These are phyloP conservation scores for Xerus inauris DNA, from an alignment of 2,113 vertebrate genomes.

Conservation along the genomic window DNA sequence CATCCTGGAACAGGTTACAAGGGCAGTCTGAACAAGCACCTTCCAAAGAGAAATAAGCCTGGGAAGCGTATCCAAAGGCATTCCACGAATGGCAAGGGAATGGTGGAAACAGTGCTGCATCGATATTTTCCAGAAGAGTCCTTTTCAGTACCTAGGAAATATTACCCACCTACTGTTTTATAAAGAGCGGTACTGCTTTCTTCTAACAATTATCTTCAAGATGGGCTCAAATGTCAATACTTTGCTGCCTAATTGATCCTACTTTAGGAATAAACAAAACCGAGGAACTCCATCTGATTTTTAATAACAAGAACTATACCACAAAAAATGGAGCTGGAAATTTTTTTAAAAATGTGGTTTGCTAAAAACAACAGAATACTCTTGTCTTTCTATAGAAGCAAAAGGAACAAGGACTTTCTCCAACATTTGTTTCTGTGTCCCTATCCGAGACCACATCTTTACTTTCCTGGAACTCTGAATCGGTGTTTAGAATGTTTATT, in stretches of 20 bases:
- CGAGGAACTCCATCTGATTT: neutral
- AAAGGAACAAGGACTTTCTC: neutral
- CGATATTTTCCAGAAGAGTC: neutral
- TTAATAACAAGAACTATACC: neutral
- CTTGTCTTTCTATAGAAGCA: neutral
- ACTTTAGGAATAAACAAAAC: neutral
- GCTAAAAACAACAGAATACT: neutral
- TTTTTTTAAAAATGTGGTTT: neutral
- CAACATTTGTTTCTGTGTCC: neutral
- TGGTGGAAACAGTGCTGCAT: neutral
- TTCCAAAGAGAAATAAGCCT: neutral
- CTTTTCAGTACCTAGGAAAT: neutral
- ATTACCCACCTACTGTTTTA: neutral
- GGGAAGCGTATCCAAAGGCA: neutral
- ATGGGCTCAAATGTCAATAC: neutral
- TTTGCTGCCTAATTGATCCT: neutral
- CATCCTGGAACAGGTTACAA: neutral
- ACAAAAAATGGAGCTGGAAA: neutral
- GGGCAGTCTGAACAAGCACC: neutral
- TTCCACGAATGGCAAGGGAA: neutral
- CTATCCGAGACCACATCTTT: neutral
- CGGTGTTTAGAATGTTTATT: conserved; percentile 10
- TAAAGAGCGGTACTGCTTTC: conserved; percentile 4
- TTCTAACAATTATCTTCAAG: neutral
- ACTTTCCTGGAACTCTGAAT: neutral